phyloP scores from a whole-genome alignment of 30 jellyfish, hydroid and myxozoan species.

The Hydractinia symbiolongicarpus region DNA sequence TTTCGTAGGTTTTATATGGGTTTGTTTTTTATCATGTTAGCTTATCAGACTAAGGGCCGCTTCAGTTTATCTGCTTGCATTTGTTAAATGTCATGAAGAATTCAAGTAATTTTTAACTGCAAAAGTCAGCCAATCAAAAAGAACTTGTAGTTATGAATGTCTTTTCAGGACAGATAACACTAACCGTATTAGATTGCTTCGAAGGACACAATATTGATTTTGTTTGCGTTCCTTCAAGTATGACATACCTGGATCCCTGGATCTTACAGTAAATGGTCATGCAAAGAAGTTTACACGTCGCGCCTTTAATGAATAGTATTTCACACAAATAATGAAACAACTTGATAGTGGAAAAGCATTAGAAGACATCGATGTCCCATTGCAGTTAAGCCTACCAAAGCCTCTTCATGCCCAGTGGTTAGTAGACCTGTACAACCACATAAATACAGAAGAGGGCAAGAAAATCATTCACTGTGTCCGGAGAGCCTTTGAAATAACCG shows the following conservation, averaged over 20 bases:
- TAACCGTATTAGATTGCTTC: background rate
- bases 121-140: background rate
- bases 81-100: too few species aligned
- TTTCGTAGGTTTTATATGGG: too few species aligned
- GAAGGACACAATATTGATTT: background rate
- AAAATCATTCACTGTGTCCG: background rate
- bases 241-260: background rate
- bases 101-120: too few species aligned
- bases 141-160: background rate
- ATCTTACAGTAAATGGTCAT: background rate
- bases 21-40: too few species aligned
- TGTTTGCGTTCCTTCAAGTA: background rate
- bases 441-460: background rate
- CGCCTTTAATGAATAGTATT: background rate
- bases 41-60: too few species aligned
- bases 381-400: background rate
- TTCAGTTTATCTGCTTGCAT: too few species aligned
- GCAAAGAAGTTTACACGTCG: conserved; percentile 5
- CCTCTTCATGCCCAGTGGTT: background rate
- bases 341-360: background rate
- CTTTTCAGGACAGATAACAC: conserved; percentile 1
- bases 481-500: background rate
- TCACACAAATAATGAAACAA: background rate
- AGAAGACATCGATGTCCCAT: background rate
- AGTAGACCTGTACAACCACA: background rate